Evolutionary conservation across 2,113 vertebrate genomes (phyloP).

Genomic region (Hypanus sabinus): DNA sequence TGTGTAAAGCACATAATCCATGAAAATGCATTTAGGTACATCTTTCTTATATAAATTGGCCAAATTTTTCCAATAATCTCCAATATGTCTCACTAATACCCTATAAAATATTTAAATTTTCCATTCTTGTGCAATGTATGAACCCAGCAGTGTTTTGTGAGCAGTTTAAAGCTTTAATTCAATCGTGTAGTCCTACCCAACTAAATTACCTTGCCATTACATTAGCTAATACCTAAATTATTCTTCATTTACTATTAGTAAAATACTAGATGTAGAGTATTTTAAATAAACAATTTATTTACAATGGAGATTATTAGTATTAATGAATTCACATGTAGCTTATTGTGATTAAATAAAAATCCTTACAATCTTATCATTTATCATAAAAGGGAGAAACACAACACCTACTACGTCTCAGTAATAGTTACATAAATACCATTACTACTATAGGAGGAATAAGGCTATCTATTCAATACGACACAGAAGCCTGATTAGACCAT

Average conservation of each 20-base stretch:
- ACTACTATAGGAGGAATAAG: background rate
- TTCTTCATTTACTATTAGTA: background rate
- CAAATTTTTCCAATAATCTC: too few species aligned
- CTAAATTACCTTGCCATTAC: background rate
- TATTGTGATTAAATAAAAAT: background rate
- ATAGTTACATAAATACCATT: background rate
- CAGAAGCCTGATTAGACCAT: too few species aligned
- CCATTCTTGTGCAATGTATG: too few species aligned
- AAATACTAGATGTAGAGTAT: background rate
- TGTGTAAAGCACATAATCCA: too few species aligned
- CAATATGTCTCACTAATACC: too few species aligned
- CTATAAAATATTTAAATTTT: too few species aligned
- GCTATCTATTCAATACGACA: background rate
- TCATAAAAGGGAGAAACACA: background rate
- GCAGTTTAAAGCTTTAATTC: too few species aligned
- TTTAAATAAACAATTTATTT: background rate
- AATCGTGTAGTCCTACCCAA: too few species aligned
- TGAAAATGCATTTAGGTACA: too few species aligned
- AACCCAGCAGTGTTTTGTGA: too few species aligned
- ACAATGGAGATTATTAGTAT: background rate
- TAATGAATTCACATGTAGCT: background rate
- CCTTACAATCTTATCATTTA: background rate
- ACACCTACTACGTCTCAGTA: background rate
- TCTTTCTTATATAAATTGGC: too few species aligned
- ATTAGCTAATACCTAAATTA: background rate